phyloP scores from a whole-genome alignment of 2,113 vertebrate genomes.

The Aphelocoma coerulescens region DNA sequence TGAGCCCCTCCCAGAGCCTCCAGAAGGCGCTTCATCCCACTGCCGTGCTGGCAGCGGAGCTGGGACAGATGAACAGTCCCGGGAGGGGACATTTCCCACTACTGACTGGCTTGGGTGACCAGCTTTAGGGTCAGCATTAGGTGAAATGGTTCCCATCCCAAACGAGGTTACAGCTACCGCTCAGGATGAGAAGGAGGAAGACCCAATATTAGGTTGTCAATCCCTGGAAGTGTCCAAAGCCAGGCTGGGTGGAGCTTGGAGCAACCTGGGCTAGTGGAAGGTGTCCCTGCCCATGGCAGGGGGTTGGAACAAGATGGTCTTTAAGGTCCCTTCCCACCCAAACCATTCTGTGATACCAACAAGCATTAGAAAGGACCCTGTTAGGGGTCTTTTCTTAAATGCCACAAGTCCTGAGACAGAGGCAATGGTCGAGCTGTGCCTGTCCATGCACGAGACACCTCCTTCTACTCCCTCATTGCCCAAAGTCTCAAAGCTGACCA shows the following conservation, averaged over 20 bases:
- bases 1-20: neutral
- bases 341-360: neutral
- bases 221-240: neutral
- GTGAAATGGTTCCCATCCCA: neutral
- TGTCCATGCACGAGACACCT: neutral
- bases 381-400: neutral
- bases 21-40: neutral
- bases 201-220: accelerated
- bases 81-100: neutral
- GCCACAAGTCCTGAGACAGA: neutral
- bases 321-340: neutral
- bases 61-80: neutral
- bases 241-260: neutral
- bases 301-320: neutral
- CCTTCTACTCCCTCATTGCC: neutral
- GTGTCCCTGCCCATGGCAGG: neutral
- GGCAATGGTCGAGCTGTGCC: neutral
- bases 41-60: neutral
- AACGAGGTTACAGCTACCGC: accelerated
- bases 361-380: neutral
- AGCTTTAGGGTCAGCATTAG: neutral
- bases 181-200: neutral
- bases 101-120: neutral
- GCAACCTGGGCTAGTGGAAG: neutral
- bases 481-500: neutral